Percentiles rank a stretch among this genome's conserved stretches.
phyloP scores from a whole-genome alignment of 2,888 invertebrate genomes.

The Luffia ferchaultella region DNA sequence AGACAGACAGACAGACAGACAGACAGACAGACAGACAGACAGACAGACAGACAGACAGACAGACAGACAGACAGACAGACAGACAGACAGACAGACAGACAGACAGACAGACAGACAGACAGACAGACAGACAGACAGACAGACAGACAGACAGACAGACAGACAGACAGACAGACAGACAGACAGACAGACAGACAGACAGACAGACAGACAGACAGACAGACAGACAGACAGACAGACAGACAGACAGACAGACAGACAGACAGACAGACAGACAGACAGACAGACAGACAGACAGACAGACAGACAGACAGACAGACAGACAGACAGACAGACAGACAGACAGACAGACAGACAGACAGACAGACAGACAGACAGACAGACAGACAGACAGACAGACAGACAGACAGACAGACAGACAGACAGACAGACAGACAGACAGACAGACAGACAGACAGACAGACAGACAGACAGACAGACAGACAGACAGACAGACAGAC shows the following conservation, averaged over 20 bases:
- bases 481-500: no score
- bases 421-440: no score
- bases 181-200: conserved; percentile 4
- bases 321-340: no score
- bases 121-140: conserved; percentile 4
- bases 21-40: conserved; percentile 4
- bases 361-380: no score
- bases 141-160: conserved; percentile 4
- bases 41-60: conserved; percentile 4
- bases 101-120: conserved; percentile 4
- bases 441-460: no score
- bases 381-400: no score
- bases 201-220: conserved; percentile 4
- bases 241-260: conserved; percentile 4
- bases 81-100: conserved; percentile 4
- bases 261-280: no score
- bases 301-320: no score
- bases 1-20: conserved; percentile 4
- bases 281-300: no score
- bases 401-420: no score
- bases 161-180: conserved; percentile 3
- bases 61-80: conserved; percentile 4
- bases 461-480: no score
- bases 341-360: no score
- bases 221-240: conserved; percentile 4